phyloP scores from a whole-genome alignment of 2,797 vertebrate genomes.

The Characodon lateralis region DNA sequence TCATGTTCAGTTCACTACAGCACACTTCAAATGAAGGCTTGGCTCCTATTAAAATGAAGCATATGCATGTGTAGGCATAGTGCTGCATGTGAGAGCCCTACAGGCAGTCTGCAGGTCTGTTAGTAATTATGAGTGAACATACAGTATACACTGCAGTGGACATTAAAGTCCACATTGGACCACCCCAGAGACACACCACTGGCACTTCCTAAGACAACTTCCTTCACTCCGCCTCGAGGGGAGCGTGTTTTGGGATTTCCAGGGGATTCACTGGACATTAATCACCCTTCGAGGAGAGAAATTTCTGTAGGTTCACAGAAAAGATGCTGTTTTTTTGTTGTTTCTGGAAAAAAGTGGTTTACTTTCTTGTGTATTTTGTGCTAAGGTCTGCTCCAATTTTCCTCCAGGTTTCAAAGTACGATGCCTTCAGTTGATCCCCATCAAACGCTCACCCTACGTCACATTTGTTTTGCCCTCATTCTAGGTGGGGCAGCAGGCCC shows the following conservation, averaged over 20 bases:
- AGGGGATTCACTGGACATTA: constrained; percentile 55
- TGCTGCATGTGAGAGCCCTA: constrained; percentile 59
- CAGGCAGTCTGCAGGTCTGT: constrained; percentile 69
- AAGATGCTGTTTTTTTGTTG: background rate
- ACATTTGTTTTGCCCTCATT: constrained; percentile 29
- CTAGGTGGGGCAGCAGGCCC: constrained; percentile 7
- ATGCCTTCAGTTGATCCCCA: background rate
- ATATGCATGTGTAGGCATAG: constrained; percentile 70
- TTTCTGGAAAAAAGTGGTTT: background rate
- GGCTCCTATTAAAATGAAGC: constrained; percentile 66
- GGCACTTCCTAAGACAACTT: constrained; percentile 68
- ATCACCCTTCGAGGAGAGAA: constrained; percentile 54
- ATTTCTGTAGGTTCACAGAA: constrained; percentile 4
- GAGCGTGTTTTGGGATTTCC: constrained; percentile 60
- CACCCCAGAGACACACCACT: constrained; percentile 74
- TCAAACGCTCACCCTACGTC: constrained; percentile 16
- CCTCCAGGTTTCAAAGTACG: background rate
- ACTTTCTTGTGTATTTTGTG: background rate
- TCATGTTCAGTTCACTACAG: background rate
- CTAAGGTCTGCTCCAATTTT: constrained; percentile 1
- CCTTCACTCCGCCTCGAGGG: constrained; percentile 45
- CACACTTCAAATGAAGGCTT: constrained; percentile 60
- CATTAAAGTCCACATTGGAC: constrained; percentile 72
- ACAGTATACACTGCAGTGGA: constrained; percentile 75
- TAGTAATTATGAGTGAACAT: constrained; percentile 75